Evolutionary conservation across 1,140 invertebrate genomes (phyloP), one percentile per base, ranked within the genome.

Genomic region (Pseudomyrmex cubaensis): DNA sequence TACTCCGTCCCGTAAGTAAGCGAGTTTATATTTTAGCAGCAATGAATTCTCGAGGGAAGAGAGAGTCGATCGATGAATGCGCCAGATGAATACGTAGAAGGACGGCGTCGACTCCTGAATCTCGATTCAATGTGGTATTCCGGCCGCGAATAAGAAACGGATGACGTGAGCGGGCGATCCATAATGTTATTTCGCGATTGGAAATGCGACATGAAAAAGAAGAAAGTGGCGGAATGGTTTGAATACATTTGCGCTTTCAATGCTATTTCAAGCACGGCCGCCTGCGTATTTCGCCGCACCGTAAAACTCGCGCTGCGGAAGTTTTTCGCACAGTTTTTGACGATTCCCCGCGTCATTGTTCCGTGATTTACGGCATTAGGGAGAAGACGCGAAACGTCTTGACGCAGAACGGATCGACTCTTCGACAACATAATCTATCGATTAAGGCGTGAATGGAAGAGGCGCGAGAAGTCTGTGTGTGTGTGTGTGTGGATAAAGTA

Each of bases 151-250:
- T 80, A 72, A 80, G 76, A 80, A 72, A 72, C 54, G 66, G 15
- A 80, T 80, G 76, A 80, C 76, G 76, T 70, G 76, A 78, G 44
- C 54, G 25, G 64, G 44, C 66, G 66, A 80, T 80, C 76, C 56
- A 80, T 80, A 80, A 80, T 80, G 76, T 80, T 80, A 80, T 80
- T 80, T 80, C 54, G 66, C 70, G 76, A 70, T 72, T 80, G 66
- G 66, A 72, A 59, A 61, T 80, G 76, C 76, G 54, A 80, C 54
- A 59, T 70, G 54, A 48, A 80, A 72, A 80, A 70, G 52, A 69
- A 59, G 12, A 59, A 35, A 59, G 66, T 57, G 54, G 64, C 52
- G 63, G 35, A 70, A 78, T 70, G 54, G 10, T 70, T 57, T 50
- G 76, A 80, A 80, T 80, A 72, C 44, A 70, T 80, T 80, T 80